Evolutionary conservation across 2,797 vertebrate species (phyloP).

Genomic region (Philypnodon macrostomus): DNA sequence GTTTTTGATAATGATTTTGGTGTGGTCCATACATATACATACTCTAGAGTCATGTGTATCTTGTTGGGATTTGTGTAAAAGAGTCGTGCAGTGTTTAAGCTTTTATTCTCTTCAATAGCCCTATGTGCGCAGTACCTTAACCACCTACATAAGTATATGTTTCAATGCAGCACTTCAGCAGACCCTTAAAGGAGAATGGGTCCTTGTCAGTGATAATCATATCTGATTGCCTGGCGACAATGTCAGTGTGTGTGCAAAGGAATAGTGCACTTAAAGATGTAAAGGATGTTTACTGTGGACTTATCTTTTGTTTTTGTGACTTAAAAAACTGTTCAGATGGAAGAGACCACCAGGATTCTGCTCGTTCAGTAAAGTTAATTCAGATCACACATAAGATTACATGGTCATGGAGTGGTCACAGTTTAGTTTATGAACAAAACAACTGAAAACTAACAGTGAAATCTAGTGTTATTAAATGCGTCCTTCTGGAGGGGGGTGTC

Average conservation of each 20-base stretch:
- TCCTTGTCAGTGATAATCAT: conserved; percentile 16
- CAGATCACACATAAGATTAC: too few relatives aligned
- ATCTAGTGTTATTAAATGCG: too few relatives aligned
- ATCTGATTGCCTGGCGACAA: conserved; percentile 9
- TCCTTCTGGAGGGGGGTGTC: too few relatives aligned
- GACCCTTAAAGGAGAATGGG: conserved; percentile 5
- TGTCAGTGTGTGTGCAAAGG: conserved; percentile 15
- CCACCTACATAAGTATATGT: conserved; percentile 3
- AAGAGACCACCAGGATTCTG: too few relatives aligned
- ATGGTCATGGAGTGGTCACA: too few relatives aligned
- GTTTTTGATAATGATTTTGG: too few relatives aligned
- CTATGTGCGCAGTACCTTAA: conserved; percentile 16
- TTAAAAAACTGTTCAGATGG: too few relatives aligned
- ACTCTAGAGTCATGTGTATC: too few relatives aligned
- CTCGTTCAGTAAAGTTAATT: too few relatives aligned
- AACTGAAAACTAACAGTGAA: too few relatives aligned
- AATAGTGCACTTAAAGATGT: neutral
- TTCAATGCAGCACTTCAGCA: neutral
- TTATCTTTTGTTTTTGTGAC: neutral
- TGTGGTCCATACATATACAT: too few relatives aligned
- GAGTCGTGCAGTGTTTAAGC: neutral
- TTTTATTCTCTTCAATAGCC: conserved; percentile 29
- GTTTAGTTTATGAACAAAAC: too few relatives aligned
- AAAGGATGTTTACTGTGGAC: neutral
- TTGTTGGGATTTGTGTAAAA: neutral